These are phyloP conservation scores for Bos taurus DNA, from an alignment of 2,113 vertebrate species.

Conservation along the genomic window DNA sequence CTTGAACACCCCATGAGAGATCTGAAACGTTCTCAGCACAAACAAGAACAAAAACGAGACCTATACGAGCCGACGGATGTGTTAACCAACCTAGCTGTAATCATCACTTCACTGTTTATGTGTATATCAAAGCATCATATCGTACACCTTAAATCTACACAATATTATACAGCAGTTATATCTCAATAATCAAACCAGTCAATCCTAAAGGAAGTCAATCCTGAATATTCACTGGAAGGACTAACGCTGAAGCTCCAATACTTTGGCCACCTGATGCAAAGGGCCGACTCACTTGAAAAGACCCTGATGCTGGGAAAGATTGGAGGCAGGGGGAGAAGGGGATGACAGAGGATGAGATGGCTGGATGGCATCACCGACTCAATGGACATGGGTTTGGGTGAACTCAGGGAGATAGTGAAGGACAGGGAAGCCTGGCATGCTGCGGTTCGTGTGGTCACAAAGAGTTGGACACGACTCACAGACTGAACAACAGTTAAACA, in stretches of 20 bases:
- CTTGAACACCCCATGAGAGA: not conserved
- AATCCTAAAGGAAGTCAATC: no score
- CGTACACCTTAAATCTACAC: not conserved
- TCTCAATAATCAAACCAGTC: not conserved
- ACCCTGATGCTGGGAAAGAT: not conserved
- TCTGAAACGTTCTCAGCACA: not conserved
- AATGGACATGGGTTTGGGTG: not conserved
- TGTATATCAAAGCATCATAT: not conserved
- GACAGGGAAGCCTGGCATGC: not conserved
- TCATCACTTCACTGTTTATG: not conserved
- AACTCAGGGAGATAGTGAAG: not conserved
- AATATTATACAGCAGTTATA: not conserved
- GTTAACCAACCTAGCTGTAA: no score
- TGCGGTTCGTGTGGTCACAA: not conserved
- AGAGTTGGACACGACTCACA: not conserved
- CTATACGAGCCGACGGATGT: no score
- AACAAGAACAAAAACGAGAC: not conserved
- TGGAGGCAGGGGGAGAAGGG: not conserved
- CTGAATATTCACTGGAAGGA: no score
- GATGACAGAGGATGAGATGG: not conserved
- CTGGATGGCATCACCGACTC: not conserved
- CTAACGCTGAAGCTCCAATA: no score
- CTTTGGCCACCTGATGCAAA: not conserved
- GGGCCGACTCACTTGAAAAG: not conserved
- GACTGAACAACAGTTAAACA: not conserved